These are phyloP conservation scores for Actinia equina DNA, from an alignment of 64 coral and sea anemone species.

Conservation along the genomic window DNA sequence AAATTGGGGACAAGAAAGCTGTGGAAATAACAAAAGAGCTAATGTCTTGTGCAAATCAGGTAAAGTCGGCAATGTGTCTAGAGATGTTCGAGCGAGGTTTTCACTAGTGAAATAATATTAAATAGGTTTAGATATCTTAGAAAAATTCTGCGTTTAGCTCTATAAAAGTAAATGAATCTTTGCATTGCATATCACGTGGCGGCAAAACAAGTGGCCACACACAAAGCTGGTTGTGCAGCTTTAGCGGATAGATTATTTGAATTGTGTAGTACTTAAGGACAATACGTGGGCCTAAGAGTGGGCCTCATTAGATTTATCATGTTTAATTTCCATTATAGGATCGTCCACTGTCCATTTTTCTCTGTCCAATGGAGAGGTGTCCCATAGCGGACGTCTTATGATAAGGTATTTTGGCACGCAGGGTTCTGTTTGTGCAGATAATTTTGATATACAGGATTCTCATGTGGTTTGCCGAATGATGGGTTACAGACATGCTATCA, in stretches of 20 bases:
- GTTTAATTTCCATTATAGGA: neutral
- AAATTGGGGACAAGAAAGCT: neutral
- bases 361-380: neutral
- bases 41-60: neutral
- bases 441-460: neutral
- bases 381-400: neutral
- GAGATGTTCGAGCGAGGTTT: too few species aligned
- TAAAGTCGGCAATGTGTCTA: neutral
- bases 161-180: too few species aligned
- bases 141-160: too few species aligned
- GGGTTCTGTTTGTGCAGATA: neutral
- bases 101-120: too few species aligned
- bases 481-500: neutral
- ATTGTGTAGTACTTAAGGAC: too few species aligned
- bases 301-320: too few species aligned
- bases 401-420: neutral
- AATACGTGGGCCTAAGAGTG: too few species aligned
- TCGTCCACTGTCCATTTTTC: neutral
- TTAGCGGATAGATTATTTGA: too few species aligned
- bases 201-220: too few species aligned
- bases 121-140: too few species aligned
- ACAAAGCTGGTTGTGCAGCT: too few species aligned
- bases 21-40: neutral
- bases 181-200: too few species aligned
- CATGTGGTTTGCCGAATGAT: slow-evolving; percentile 4